These are phyloP conservation scores for Chloromyia formosa DNA, from an alignment of 2,888 invertebrate species.

Conservation along the genomic window DNA sequence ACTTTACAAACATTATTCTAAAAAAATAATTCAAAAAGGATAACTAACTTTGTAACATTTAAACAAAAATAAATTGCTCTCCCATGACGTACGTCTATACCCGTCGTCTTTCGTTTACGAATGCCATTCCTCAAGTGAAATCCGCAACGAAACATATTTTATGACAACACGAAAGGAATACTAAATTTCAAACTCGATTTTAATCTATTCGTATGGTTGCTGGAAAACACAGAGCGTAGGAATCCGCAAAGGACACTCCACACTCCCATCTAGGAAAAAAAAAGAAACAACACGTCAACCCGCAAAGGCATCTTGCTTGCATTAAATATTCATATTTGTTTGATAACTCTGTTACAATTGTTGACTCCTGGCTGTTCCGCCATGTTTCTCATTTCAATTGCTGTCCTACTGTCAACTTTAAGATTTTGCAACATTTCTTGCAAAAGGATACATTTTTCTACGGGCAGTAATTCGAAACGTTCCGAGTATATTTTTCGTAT, in stretches of 20 bases:
- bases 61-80: background rate
- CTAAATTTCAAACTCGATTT: conserved; percentile 7
- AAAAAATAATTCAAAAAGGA: background rate
- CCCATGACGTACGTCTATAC: background rate
- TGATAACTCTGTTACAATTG: conserved; percentile 27
- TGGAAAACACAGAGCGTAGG: background rate
- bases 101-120: background rate
- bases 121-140: background rate
- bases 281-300: background rate
- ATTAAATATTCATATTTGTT: conserved; percentile 36
- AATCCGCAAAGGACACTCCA: background rate
- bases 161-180: background rate
- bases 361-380: conserved; percentile 6
- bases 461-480: too few relatives aligned
- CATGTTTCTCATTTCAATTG: background rate
- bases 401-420: background rate
- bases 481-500: too few relatives aligned
- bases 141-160: background rate
- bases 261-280: background rate
- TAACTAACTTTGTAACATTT: background rate
- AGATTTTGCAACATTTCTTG: too few relatives aligned
- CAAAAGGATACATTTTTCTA: too few relatives aligned
- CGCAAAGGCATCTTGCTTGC: background rate
- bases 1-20: background rate
- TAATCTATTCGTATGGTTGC: background rate